A percentile compares a stretch with the other conserved stretches of the same genome.
These are phyloP conservation scores for Limnephilus rhombicus DNA, from an alignment of 2,888 invertebrate genomes.

Conservation along the genomic window DNA sequence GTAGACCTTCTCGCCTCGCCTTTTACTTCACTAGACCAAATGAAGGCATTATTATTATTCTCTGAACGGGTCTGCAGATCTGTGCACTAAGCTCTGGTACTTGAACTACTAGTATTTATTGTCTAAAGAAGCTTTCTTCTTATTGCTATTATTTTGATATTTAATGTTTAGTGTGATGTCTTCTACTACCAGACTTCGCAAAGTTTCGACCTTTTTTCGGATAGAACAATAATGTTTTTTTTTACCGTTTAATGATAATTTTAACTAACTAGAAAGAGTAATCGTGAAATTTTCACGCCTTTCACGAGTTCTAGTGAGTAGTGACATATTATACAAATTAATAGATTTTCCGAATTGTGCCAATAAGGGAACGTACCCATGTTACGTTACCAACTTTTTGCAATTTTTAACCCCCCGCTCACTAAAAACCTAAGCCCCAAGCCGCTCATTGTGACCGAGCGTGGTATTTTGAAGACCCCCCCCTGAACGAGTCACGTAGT, in stretches of 20 bases:
- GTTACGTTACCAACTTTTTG: no score
- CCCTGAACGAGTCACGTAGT: no score
- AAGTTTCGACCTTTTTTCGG: neutral
- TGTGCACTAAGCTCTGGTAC: neutral
- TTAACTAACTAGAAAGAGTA: neutral
- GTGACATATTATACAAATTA: no score
- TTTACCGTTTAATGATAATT: neutral
- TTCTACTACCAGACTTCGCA: neutral
- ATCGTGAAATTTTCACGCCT: no score
- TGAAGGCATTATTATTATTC: neutral
- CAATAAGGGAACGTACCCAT: no score
- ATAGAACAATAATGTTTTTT: neutral
- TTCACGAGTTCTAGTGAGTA: no score
- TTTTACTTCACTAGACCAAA: neutral
- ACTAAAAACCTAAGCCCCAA: no score
- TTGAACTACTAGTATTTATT: neutral
- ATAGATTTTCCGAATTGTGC: no score
- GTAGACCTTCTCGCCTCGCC: neutral
- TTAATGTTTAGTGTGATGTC: neutral
- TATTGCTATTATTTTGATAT: neutral
- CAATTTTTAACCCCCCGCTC: no score
- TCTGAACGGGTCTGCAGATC: neutral
- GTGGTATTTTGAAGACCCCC: no score
- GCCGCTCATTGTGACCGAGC: no score
- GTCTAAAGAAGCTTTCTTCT: neutral